Conservation (phyloP, 2,113 vertebrate species). For the Lutjanus erythropterus region DNA sequence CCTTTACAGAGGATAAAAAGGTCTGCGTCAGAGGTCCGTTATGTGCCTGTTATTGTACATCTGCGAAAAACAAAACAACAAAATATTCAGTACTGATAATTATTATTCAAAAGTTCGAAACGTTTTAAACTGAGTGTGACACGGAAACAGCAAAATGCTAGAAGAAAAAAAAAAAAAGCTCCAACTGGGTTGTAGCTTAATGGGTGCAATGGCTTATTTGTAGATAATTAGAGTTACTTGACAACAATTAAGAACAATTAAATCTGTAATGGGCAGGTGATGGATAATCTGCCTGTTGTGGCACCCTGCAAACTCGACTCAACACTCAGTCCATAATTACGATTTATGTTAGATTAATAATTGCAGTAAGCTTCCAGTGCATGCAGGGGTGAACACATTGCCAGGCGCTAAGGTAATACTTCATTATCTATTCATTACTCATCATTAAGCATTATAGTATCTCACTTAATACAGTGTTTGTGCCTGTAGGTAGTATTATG, state of each 20-base stretch:
- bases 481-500: constrained; percentile 36
- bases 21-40: no score
- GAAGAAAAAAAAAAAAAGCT: neutral
- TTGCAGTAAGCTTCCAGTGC: constrained; percentile 61
- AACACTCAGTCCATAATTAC: constrained; percentile 76
- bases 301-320: constrained; percentile 65
- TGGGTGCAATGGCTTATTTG: constrained; percentile 60
- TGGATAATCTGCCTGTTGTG: constrained; percentile 73
- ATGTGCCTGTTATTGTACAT: no score
- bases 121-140: no score
- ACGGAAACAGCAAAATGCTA: no score
- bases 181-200: constrained; percentile 36
- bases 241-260: constrained; percentile 75
- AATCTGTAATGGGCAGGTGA: constrained; percentile 71
- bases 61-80: no score
- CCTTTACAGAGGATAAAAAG: no score
- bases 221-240: constrained; percentile 68
- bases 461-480: constrained; percentile 45
- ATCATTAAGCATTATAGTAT: constrained; percentile 63
- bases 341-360: constrained; percentile 80
- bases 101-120: no score
- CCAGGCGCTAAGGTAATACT: constrained; percentile 50
- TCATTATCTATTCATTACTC: constrained; percentile 75
- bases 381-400: constrained; percentile 44
- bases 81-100: no score